Base-by-base conservation (phyloP, 64 coral and sea anemone species). In the Actinia tenebrosa region DNA sequence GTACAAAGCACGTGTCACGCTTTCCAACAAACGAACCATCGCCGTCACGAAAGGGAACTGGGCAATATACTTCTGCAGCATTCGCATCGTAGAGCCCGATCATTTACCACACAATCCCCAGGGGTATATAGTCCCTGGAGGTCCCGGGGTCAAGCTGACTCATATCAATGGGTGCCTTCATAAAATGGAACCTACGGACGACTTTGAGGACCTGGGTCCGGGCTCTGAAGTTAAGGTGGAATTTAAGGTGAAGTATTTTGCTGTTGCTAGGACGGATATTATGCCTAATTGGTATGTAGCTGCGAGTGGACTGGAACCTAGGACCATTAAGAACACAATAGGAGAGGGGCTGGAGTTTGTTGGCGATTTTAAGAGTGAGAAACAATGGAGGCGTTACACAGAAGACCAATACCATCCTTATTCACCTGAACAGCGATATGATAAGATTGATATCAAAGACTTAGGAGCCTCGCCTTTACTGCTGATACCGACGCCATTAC, bases 81-180 rank as follows among this genome's bases (percentile, higher is more conserved):
- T 96, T 44, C 88, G 94, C 14, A 79, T 96, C 52, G 43, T 93
- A n/a, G 91, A 96, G 78, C 86, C 94, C 1, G 58, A 86, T 1
- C 88, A 96, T 45, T 56, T 96, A 16, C 84, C 91, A 14, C 84
- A 93, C 53, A 96, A 96, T 56, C 88, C 94, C 42, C 45, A 60
- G 5, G 94, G 94, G 3, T 96, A 96, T 56, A 90, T 96, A 52
- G 87, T 96, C 78, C 94, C 94, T 20, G 94, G 91, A 68, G 89
- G 83, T 5, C 81, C 85, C 55, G 91, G 91, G 19, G 80, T 96
- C 72, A 89, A 84, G 59, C 84, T 90, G 22, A 88, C 86, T 84
- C 94, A 96, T 75, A 88, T 93, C 18, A 93, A 93, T 87, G 94
- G 94, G 11, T 96, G 94, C 81, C 86, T 96, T 60, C 88, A 90